Evolutionary conservation across 2,113 vertebrate genomes (phyloP).

Genomic region (Xiphophorus couchianus): DNA sequence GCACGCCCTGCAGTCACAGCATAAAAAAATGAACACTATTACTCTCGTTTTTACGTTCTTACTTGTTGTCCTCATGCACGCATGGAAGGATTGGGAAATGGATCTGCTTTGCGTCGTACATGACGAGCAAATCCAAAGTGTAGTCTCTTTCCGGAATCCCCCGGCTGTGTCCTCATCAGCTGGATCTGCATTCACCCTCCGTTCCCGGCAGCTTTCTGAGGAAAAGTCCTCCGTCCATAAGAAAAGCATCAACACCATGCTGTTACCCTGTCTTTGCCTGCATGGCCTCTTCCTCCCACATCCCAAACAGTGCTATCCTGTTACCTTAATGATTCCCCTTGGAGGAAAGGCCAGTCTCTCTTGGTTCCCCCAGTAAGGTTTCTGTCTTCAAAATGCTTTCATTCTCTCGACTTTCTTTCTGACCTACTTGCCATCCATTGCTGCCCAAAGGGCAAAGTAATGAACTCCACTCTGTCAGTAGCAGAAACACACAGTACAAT

Average conservation of each 20-base stretch:
- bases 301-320: slow-evolving; percentile 67
- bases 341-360: slow-evolving; percentile 54
- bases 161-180: slow-evolving; percentile 41
- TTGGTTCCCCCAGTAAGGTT: slow-evolving; percentile 34
- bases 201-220: slow-evolving; percentile 35
- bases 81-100: slow-evolving; percentile 19
- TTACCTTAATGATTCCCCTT: slow-evolving; percentile 70
- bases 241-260: slow-evolving; percentile 53
- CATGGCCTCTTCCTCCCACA: slow-evolving; percentile 57
- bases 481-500: slow-evolving; percentile 14
- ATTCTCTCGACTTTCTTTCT: not conserved
- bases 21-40: slow-evolving; percentile 16
- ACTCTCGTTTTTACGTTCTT: slow-evolving; percentile 1
- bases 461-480: slow-evolving; percentile 26
- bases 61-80: not conserved
- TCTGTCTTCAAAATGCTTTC: slow-evolving; percentile 16
- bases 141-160: slow-evolving; percentile 19
- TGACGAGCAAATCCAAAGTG: slow-evolving; percentile 18
- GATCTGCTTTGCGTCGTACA: slow-evolving; percentile 7
- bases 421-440: slow-evolving; percentile 4
- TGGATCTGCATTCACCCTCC: slow-evolving; percentile 18
- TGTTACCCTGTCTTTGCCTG: slow-evolving; percentile 33
- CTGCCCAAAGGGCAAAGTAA: slow-evolving; percentile 19
- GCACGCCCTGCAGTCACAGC: slow-evolving; percentile 44
- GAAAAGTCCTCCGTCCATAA: slow-evolving; percentile 54